Evolutionary conservation across 2,888 invertebrate genomes (phyloP).

Genomic region (Drosophila birchii): DNA sequence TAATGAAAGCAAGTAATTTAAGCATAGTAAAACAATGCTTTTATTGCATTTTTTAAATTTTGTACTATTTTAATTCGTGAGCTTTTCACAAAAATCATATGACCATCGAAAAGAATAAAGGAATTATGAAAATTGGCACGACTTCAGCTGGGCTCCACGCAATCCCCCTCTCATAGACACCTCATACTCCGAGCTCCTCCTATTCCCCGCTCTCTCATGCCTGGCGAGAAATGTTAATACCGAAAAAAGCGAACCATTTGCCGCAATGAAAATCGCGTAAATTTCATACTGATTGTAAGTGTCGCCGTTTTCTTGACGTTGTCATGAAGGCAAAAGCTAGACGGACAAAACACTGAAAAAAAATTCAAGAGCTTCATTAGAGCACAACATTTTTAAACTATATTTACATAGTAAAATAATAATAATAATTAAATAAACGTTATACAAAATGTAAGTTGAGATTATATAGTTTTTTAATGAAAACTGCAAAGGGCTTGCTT

Average conservation of each 20-base stretch:
- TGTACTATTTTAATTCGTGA: no score
- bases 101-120: slow-evolving; percentile 21
- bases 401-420: neutral
- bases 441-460: neutral
- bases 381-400: neutral
- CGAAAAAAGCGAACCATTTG: slow-evolving; percentile 79
- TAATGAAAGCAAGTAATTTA: neutral
- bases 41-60: neutral
- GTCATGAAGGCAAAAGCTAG: slow-evolving; percentile 34
- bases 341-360: slow-evolving; percentile 16
- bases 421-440: no score
- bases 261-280: slow-evolving; percentile 81
- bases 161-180: neutral
- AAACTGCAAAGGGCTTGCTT: neutral
- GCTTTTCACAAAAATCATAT: neutral
- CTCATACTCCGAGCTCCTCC: slow-evolving; percentile 22
- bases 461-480: neutral
- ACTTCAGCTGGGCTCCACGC: slow-evolving; percentile 46
- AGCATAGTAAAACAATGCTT: neutral
- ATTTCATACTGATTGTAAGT: slow-evolving; percentile 81
- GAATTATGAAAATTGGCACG: slow-evolving; percentile 70
- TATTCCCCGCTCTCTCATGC: neutral
- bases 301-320: slow-evolving; percentile 75
- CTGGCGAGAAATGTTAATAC: slow-evolving; percentile 79
- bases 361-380: neutral